Conservation (phyloP, 2,888 invertebrate genomes). For the Cheilosia vernalis region DNA sequence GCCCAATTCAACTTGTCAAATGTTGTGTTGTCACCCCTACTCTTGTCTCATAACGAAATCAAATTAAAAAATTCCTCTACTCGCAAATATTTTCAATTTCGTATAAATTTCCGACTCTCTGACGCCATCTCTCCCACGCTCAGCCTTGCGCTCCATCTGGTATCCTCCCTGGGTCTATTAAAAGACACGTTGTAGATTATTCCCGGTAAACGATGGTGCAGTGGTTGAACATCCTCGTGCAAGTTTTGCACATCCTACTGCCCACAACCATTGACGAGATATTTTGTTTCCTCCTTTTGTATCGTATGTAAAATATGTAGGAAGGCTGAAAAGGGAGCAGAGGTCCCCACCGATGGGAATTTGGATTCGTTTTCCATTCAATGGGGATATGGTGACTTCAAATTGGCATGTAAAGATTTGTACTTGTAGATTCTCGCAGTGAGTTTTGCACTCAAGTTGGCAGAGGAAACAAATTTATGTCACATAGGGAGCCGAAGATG, state of each 20-base stretch:
- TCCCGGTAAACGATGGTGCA: conserved; percentile 14
- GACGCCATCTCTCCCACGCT: neutral
- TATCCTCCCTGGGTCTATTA: neutral
- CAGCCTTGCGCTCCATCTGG: conserved; percentile 11
- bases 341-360: too few species aligned
- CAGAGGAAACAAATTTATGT: too few species aligned
- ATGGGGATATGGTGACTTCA: neutral
- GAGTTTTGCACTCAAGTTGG: too few species aligned
- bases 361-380: conserved; percentile 1
- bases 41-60: conserved; percentile 11
- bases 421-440: too few species aligned
- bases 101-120: conserved; percentile 9
- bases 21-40: neutral
- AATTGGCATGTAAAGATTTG: too few species aligned
- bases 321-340: neutral
- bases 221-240: neutral
- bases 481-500: too few species aligned
- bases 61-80: conserved; percentile 31
- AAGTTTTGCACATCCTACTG: conserved; percentile 10
- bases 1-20: too few species aligned
- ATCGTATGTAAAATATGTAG: too few species aligned
- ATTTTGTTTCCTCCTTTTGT: neutral
- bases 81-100: conserved; percentile 30
- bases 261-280: conserved; percentile 21
- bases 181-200: conserved; percentile 6